Conservation (phyloP, 2,797 vertebrate genomes). For the Bucorvus abyssinicus region DNA sequence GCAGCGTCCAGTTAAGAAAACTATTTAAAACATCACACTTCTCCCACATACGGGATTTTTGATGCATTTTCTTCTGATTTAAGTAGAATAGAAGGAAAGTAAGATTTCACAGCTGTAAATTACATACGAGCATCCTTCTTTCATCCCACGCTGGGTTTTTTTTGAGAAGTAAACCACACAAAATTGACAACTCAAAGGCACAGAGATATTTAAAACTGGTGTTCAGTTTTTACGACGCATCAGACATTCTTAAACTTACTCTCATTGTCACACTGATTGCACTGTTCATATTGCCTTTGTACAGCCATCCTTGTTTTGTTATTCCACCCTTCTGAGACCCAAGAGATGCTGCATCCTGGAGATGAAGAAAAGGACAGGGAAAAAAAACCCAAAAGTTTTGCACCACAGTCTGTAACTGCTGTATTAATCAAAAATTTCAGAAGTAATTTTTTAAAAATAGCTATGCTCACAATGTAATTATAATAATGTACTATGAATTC, state of each 20-base stretch:
- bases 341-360: slow-evolving; percentile 91
- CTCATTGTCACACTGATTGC: slow-evolving; percentile 98
- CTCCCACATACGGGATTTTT: background rate
- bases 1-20: background rate
- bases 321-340: slow-evolving; percentile 95
- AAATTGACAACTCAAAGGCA: background rate
- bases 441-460: background rate
- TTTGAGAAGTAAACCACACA: background rate
- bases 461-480: background rate
- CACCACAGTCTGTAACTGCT: background rate
- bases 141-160: background rate
- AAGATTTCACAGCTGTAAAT: background rate
- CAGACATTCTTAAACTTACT: slow-evolving; percentile 73
- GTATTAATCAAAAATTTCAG: background rate
- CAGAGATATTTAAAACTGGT: background rate
- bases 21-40: background rate
- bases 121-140: background rate
- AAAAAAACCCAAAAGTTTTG: background rate
- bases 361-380: background rate
- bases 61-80: background rate
- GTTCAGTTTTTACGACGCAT: fast-evolving
- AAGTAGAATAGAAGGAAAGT: background rate
- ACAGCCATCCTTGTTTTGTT: slow-evolving; percentile 96
- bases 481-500: background rate
- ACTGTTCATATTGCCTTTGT: slow-evolving; percentile 99